A percentile compares a stretch with the other conserved stretches of the same genome.
Evolutionary conservation across 2,797 vertebrate genomes (phyloP).

Genomic region (Peromyscus nudipes): DNA sequence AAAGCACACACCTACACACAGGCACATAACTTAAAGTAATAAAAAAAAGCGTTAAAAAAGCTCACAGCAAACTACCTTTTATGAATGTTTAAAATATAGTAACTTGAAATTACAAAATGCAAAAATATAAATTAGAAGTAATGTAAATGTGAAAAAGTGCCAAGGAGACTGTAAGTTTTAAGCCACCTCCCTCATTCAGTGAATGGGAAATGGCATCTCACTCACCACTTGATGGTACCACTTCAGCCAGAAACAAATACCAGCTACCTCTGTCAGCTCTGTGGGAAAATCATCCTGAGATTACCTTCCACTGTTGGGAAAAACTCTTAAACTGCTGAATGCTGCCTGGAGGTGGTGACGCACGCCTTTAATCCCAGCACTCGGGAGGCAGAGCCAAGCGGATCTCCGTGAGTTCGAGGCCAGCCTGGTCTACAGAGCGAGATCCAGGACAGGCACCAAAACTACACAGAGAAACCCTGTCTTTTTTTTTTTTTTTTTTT

Average conservation of each 20-base stretch:
- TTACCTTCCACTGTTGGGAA: not conserved
- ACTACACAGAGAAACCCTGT: no score
- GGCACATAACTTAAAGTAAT: not conserved
- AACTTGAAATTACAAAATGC: conserved; percentile 10
- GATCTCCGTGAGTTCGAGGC: no score
- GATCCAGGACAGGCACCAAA: no score
- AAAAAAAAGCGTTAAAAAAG: not conserved
- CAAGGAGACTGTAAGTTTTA: not conserved
- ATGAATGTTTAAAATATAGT: not conserved
- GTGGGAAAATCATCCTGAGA: not conserved
- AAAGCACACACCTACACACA: not conserved
- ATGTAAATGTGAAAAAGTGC: not conserved
- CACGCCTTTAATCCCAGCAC: no score
- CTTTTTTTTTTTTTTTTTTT: no score
- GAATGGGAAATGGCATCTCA: not conserved
- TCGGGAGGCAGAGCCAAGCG: no score
- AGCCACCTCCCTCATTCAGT: fast-evolving
- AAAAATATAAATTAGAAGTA: not conserved
- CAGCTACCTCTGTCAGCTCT: not conserved
- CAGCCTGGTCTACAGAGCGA: no score
- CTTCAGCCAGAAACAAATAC: not conserved
- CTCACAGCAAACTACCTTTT: not conserved
- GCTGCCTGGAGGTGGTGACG: no score
- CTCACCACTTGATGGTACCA: conserved; percentile 47
- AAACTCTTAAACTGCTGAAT: not conserved